These are phyloP conservation scores for Hemichromis elongatus DNA, from an alignment of 2,113 vertebrate species.

Conservation along the genomic window DNA sequence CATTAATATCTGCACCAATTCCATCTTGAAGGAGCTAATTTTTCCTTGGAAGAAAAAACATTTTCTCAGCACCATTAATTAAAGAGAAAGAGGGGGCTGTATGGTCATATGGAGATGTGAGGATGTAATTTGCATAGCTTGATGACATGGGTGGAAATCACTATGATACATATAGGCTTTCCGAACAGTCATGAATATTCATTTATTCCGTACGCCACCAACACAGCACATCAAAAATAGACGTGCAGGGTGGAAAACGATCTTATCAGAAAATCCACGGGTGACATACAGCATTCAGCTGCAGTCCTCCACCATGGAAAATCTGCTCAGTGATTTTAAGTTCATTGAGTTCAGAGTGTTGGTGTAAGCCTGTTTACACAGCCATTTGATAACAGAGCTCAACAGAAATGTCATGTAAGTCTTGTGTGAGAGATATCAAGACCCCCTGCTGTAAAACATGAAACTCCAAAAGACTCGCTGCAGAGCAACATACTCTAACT, in stretches of 20 bases:
- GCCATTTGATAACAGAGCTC: slow-evolving; percentile 29
- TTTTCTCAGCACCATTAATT: slow-evolving; percentile 61
- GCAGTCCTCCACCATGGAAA: slow-evolving; percentile 9
- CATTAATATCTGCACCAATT: slow-evolving; percentile 38
- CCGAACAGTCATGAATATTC: slow-evolving; percentile 58
- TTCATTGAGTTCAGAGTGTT: slow-evolving; percentile 37
- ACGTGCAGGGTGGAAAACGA: slow-evolving; percentile 40
- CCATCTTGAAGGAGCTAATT: slow-evolving; percentile 17
- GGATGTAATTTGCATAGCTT: slow-evolving; percentile 59
- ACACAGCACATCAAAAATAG: slow-evolving; percentile 52
- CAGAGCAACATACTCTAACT: background rate
- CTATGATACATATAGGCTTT: slow-evolving; percentile 45
- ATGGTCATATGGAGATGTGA: slow-evolving; percentile 41
- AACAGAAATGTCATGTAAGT: slow-evolving; percentile 50
- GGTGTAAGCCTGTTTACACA: slow-evolving; percentile 34
- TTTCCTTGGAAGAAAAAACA: slow-evolving; percentile 30
- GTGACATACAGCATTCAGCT: slow-evolving; percentile 13
- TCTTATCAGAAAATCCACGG: slow-evolving; percentile 50
- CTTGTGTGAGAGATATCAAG: slow-evolving; percentile 25
- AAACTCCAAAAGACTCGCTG: slow-evolving; percentile 13
- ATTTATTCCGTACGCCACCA: slow-evolving; percentile 30
- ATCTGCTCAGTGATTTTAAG: slow-evolving; percentile 30
- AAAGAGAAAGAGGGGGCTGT: slow-evolving; percentile 21
- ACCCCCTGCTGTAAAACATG: slow-evolving; percentile 29
- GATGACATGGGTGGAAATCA: slow-evolving; percentile 62